These are phyloP conservation scores for Mustela nigripes DNA, from an alignment of 2,113 vertebrate species.

Conservation along the genomic window DNA sequence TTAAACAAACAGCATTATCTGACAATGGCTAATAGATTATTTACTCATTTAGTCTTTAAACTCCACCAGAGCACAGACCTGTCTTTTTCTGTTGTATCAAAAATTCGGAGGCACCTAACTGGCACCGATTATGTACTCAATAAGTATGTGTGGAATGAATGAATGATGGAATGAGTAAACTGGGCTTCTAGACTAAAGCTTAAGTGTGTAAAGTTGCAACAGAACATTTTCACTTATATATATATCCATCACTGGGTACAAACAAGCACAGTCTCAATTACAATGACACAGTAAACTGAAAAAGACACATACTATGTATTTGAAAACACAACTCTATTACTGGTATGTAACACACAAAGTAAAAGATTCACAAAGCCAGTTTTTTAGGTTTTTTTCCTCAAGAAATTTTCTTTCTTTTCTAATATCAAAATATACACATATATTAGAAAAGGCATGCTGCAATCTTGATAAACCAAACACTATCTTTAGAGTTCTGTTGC, in stretches of 20 bases:
- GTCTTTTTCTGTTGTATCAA: not conserved
- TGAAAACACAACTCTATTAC: conserved; percentile 39
- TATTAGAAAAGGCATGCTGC: not conserved
- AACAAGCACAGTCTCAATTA: not conserved
- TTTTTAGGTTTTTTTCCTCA: conserved; percentile 41
- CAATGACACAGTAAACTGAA: not conserved
- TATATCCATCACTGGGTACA: not conserved
- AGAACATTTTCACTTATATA: conserved; percentile 19
- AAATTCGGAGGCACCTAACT: not conserved
- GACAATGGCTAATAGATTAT: not conserved
- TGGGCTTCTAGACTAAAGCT: not conserved
- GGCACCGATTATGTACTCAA: not conserved
- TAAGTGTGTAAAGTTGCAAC: conserved; percentile 15
- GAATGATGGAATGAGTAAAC: not conserved
- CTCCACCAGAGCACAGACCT: not conserved
- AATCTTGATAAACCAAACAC: not conserved
- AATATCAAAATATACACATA: not conserved
- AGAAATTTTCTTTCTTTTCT: conserved; percentile 49
- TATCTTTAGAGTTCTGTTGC: conserved; percentile 50
- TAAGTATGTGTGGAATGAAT: not conserved
- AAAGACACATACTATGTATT: not conserved
- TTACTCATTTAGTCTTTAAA: not conserved
- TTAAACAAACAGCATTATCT: conserved; percentile 36
- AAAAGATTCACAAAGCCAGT: not conserved
- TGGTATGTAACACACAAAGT: not conserved